Evolutionary conservation across 2,888 invertebrate genomes (phyloP).

Genomic region (Pyrrhia umbra): DNA sequence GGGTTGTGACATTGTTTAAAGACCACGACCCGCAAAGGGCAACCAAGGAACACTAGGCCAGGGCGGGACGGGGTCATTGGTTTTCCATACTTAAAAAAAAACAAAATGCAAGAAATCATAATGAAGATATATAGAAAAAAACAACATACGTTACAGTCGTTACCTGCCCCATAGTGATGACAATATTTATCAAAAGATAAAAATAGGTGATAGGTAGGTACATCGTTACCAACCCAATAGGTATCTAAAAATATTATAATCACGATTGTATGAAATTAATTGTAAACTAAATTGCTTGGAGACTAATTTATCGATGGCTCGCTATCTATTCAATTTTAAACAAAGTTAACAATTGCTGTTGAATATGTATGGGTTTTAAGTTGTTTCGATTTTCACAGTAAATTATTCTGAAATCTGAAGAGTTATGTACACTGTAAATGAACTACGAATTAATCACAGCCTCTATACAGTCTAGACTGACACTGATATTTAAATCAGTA

Average conservation of each 20-base stretch:
- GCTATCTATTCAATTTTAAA: conserved; percentile 25
- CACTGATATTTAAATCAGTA: no score
- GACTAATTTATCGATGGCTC: neutral
- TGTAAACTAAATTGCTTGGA: conserved; percentile 11
- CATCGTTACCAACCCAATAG: neutral
- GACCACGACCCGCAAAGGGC: no score
- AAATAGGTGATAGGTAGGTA: neutral
- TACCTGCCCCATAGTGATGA: conserved; percentile 1
- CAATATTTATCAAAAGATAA: neutral
- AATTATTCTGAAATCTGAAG: conserved; percentile 14
- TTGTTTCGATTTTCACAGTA: conserved; percentile 12
- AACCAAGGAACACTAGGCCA: no score
- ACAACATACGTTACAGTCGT: no score
- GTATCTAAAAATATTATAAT: conserved; percentile 5
- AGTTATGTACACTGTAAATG: conserved; percentile 9
- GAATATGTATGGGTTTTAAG: conserved; percentile 21
- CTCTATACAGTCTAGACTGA: neutral
- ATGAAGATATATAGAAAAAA: no score
- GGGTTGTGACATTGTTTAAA: no score
- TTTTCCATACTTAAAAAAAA: neutral
- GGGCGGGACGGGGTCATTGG: no score
- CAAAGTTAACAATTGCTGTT: conserved; percentile 12
- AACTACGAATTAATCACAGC: neutral
- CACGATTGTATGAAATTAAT: conserved; percentile 8
- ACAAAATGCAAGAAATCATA: no score